Base-by-base conservation (phyloP, 2,113 vertebrate genomes). In the Trematomus loennbergii region DNA sequence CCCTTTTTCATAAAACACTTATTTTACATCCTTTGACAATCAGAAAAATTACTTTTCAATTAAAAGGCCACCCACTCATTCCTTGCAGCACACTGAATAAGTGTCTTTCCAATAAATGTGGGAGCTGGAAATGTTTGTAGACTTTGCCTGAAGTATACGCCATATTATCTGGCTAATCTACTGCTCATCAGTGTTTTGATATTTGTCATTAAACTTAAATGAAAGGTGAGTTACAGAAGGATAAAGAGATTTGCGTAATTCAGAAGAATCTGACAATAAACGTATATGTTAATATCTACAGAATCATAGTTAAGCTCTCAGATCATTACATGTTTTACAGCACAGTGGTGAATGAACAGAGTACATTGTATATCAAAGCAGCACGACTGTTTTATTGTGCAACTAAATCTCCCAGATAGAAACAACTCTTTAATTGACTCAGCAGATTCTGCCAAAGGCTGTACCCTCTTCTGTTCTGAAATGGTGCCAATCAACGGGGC, bases 401-500 rank as follows among this genome's bases (percentile, higher is more conserved):
- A 82, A 84, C 83, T 71, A 86, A 82, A 83, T 71, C 77, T 64
- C 74, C 88, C 70, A 81, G 72, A 76, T 66, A 81, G 75, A 88
- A 81, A 90, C 80, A 88, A 89, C 83, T 79, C 81, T 88, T 88
- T 81, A 86, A 71, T 69, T 85, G 88, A 92, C 75, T 92, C 89
- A 92, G 88, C 87, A 89, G 48, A 83, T 89, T 91, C 85, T 20
- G 82, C 85, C 85, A 86, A 91, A 90, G 88, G 86, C 88, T 86
- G 85, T 83, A 69, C 84, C 67, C 61, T 77, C 82, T 78, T 87
- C 83, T 84, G 82, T 85, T 91, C 81, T 73, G 66, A 75, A 82
- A 76, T 63, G 72, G 46, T 87, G 76, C 88, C 81, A 86, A 83
- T 92, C 80, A 91, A 65, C 61, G 55, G 84, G 84, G 74, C 76